These are phyloP conservation scores for Agraylea sexmaculata DNA, from an alignment of 1,140 invertebrate species.

Conservation along the genomic window DNA sequence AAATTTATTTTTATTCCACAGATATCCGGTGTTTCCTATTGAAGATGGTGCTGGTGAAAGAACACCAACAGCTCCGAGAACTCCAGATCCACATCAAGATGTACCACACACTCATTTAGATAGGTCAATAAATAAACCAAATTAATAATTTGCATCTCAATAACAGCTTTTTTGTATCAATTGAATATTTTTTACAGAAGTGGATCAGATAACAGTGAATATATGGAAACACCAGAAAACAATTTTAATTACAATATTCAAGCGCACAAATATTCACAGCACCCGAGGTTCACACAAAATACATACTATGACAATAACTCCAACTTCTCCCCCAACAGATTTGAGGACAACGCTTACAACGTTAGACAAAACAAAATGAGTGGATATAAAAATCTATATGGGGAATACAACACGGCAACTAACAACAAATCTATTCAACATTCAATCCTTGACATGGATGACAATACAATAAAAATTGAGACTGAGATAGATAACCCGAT, in stretches of 20 bases:
- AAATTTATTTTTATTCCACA: constrained; percentile 18
- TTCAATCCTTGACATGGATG: constrained; percentile 38
- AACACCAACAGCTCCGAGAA: constrained; percentile 50
- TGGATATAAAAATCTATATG: constrained; percentile 8
- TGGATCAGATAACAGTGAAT: constrained; percentile 17
- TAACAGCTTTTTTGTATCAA: constrained; percentile 1
- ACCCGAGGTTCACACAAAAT: constrained; percentile 16
- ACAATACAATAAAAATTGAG: constrained; percentile 37
- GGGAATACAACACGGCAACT: constrained; percentile 31
- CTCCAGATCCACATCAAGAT: constrained; percentile 33
- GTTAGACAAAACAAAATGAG: constrained; percentile 1
- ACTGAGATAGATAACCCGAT: constrained; percentile 20
- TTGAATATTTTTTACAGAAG: constrained; percentile 12
- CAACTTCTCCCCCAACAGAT: constrained; percentile 10
- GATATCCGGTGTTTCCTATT: constrained; percentile 33
- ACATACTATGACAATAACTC: constrained; percentile 14
- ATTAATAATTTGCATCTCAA: not conserved
- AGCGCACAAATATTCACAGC: constrained; percentile 12
- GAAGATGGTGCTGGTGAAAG: constrained; percentile 34
- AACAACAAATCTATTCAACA: constrained; percentile 26
- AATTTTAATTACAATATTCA: constrained; percentile 3
- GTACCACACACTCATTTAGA: not conserved
- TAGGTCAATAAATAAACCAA: not conserved
- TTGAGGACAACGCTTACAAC: constrained; percentile 23
- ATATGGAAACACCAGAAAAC: constrained; percentile 11